These are phyloP conservation scores for Eurypyga helias DNA, from an alignment of 2,113 vertebrate species.

Conservation along the genomic window DNA sequence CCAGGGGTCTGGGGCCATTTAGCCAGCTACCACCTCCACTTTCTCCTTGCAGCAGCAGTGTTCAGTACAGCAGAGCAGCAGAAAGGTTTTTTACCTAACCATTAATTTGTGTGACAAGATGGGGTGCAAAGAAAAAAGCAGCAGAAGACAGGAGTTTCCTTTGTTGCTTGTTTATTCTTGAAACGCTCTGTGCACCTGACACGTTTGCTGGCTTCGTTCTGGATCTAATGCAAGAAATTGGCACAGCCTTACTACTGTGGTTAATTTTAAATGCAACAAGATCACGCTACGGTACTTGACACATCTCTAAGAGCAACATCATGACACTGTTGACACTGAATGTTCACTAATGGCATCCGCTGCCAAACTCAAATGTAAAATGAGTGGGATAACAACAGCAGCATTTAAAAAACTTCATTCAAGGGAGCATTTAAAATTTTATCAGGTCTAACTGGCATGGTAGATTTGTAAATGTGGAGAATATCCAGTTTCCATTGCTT, in stretches of 20 bases:
- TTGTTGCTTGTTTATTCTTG: slow-evolving; percentile 8
- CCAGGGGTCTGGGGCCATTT: not conserved
- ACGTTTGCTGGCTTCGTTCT: not conserved
- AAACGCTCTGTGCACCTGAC: slow-evolving; percentile 19
- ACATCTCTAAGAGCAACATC: slow-evolving; percentile 37
- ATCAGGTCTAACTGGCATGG: slow-evolving; percentile 44
- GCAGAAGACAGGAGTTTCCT: not conserved
- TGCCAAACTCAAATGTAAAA: slow-evolving; percentile 56
- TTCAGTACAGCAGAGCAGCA: not conserved
- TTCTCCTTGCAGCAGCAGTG: not conserved
- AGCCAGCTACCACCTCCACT: not conserved
- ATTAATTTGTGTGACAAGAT: slow-evolving; percentile 9
- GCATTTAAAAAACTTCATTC: slow-evolving; percentile 57
- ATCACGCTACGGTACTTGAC: slow-evolving; percentile 2
- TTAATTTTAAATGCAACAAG: slow-evolving; percentile 58
- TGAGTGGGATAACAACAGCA: slow-evolving; percentile 32
- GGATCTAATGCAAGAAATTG: slow-evolving; percentile 27
- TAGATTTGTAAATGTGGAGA: not conserved
- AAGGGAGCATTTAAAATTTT: slow-evolving; percentile 61
- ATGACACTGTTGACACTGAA: slow-evolving; percentile 40
- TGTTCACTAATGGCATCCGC: slow-evolving; percentile 18
- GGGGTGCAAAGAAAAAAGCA: not conserved
- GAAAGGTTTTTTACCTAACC: not conserved
- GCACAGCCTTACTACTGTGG: slow-evolving; percentile 2
- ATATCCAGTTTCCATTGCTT: slow-evolving; percentile 21